These are phyloP conservation scores for Dermatemys mawii DNA, from an alignment of 2,113 vertebrate species.

Conservation along the genomic window DNA sequence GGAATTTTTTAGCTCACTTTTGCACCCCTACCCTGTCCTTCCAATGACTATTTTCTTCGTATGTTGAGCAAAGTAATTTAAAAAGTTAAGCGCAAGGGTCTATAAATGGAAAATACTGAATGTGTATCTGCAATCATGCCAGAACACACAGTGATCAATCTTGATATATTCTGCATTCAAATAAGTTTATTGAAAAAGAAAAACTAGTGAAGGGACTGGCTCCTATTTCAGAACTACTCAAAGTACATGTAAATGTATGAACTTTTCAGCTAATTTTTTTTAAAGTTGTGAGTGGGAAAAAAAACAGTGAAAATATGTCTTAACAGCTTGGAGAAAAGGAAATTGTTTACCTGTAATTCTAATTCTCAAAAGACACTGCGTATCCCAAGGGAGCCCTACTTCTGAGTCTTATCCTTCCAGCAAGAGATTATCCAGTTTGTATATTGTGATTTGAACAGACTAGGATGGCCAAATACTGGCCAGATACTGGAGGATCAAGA, in stretches of 20 bases:
- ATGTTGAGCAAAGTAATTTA: not conserved
- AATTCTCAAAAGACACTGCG: not conserved
- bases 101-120: not conserved
- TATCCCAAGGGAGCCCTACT: not conserved
- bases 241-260: rapidly evolving
- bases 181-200: not conserved
- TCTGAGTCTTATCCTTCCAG: not conserved
- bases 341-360: rapidly evolving
- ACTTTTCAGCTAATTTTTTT: not conserved
- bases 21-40: not conserved
- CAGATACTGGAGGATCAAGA: not conserved
- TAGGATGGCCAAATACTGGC: not conserved
- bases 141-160: not conserved
- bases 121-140: not conserved
- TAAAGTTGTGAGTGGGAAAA: not conserved
- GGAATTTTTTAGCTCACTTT: not conserved
- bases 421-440: rapidly evolving
- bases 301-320: not conserved
- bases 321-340: not conserved
- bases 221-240: not conserved
- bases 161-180: not conserved
- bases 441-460: not conserved
- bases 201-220: not conserved
- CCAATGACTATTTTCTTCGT: not conserved
- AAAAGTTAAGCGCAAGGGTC: rapidly evolving